A percentile compares a stretch with the other conserved stretches of the same genome.
phyloP scores from a whole-genome alignment of 2,797 vertebrate species.

The Anomalospiza imberbis region DNA sequence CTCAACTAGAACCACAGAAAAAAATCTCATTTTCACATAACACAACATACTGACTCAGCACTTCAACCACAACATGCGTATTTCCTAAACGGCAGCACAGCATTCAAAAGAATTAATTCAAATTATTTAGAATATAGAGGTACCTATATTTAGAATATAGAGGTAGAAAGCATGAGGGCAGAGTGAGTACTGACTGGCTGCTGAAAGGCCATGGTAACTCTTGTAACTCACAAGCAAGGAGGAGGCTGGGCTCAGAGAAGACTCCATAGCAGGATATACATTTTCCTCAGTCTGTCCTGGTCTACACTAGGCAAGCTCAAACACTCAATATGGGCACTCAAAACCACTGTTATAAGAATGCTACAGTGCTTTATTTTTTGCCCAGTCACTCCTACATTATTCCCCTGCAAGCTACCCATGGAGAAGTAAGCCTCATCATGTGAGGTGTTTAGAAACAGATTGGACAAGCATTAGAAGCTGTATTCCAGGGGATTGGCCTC shows the following conservation, averaged over 20 bases:
- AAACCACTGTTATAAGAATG: not conserved
- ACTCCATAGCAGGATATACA: not conserved
- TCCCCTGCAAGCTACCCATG: not conserved
- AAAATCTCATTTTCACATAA: not conserved
- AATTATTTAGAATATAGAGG: not conserved
- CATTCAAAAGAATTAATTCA: not conserved
- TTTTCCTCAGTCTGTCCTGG: not conserved
- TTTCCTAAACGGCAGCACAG: not conserved
- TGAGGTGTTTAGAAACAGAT: not conserved
- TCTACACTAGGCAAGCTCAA: not conserved
- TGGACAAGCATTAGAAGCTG: constrained; percentile 24
- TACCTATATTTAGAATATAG: not conserved
- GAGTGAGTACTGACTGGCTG: not conserved
- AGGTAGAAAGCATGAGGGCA: not conserved
- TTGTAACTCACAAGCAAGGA: not conserved
- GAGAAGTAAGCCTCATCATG: not conserved
- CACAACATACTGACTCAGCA: not conserved
- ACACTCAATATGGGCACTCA: fast-evolving
- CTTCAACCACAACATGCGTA: not conserved
- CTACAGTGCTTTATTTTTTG: not conserved
- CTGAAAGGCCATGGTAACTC: not conserved
- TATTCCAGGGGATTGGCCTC: not conserved
- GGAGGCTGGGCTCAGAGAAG: not conserved
- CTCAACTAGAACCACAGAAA: not conserved
- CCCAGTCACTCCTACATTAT: not conserved